These are phyloP conservation scores for Procambarus clarkii DNA, from an alignment of 1,140 invertebrate species.

Conservation along the genomic window DNA sequence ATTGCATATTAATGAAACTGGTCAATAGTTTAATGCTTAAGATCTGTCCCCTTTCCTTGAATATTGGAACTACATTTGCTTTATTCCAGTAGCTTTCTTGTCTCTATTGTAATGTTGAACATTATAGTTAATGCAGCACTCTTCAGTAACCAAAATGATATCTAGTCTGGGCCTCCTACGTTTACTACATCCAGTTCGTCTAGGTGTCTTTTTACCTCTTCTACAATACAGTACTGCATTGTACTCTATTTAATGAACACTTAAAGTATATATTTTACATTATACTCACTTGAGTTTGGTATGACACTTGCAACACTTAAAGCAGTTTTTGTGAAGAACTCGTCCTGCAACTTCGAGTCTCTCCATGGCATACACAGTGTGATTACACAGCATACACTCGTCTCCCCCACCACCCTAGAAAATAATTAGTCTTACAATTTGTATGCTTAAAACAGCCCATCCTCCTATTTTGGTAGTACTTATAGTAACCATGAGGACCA, in stretches of 20 bases:
- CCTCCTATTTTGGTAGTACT: too few species aligned
- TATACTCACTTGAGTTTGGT: slow-evolving; percentile 82
- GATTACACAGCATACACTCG: slow-evolving; percentile 84
- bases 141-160: background rate
- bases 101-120: too few species aligned
- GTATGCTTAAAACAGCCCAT: background rate
- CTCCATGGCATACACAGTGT: slow-evolving; percentile 87
- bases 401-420: slow-evolving; percentile 79
- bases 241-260: background rate
- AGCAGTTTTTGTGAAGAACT: slow-evolving; percentile 87
- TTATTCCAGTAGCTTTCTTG: too few species aligned
- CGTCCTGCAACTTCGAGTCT: slow-evolving; percentile 86
- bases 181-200: background rate
- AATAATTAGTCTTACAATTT: background rate
- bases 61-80: too few species aligned
- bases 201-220: background rate
- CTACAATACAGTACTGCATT: background rate
- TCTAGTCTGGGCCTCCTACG: background rate
- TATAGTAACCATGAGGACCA: too few species aligned
- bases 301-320: slow-evolving; percentile 87
- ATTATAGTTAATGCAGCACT: too few species aligned
- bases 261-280: background rate
- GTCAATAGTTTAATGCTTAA: too few species aligned
- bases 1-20: too few species aligned
- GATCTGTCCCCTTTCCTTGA: too few species aligned